These are phyloP conservation scores for Notarius lentiginosus DNA, from an alignment of 2,113 vertebrate genomes.

Conservation along the genomic window DNA sequence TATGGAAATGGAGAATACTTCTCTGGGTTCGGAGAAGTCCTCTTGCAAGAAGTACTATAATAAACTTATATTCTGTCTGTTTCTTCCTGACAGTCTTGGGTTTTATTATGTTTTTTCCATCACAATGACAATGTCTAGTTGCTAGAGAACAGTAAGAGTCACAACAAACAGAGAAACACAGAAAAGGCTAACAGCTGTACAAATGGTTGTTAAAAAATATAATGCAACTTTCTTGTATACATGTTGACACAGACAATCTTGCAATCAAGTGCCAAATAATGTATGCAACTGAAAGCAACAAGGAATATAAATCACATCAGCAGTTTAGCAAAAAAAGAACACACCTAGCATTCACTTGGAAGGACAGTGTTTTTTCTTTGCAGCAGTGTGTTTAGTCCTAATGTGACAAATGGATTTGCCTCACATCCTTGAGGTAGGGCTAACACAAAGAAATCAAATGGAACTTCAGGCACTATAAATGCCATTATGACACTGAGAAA, in stretches of 20 bases:
- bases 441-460: constrained; percentile 27
- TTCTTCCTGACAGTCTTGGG: no score
- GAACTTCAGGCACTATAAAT: constrained; percentile 27
- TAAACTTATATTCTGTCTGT: no score
- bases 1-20: no score
- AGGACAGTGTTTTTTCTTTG: neutral
- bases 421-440: neutral
- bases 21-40: no score
- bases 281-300: neutral
- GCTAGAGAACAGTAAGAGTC: neutral
- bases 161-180: neutral
- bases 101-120: no score
- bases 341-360: neutral
- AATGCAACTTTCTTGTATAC: neutral
- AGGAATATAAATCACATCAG: neutral
- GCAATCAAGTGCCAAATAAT: neutral
- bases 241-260: neutral
- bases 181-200: neutral
- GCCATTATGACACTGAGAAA: neutral
- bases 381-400: neutral
- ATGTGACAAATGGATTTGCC: neutral
- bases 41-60: no score
- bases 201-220: neutral
- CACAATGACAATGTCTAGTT: neutral
- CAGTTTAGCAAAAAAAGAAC: neutral